Conservation (phyloP, 2,113 vertebrate species). For the Prionailurus viverrinus region DNA sequence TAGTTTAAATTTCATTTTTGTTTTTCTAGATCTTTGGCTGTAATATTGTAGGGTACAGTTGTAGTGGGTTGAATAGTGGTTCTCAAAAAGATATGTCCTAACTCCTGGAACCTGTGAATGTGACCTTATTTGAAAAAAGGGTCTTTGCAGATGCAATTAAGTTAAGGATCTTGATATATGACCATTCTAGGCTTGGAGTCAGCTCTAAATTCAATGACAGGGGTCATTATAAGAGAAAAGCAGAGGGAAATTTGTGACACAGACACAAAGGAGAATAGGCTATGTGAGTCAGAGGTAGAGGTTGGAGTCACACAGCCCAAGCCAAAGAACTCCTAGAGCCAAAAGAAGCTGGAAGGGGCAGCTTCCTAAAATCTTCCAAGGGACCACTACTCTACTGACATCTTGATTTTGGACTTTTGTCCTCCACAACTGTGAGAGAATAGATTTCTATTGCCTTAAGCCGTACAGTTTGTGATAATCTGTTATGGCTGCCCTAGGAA, state of each 20-base stretch:
- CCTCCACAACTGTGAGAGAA: not conserved
- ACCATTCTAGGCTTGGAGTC: not conserved
- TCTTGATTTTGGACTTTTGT: not conserved
- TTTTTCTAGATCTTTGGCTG: not conserved
- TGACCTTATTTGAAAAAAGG: not conserved
- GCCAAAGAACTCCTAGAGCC: not conserved
- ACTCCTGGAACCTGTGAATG: not conserved
- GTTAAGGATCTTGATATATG: not conserved
- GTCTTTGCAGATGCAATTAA: not conserved
- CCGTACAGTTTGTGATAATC: not conserved
- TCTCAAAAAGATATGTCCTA: not conserved
- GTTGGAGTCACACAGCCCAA: not conserved
- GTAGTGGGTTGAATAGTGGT: not conserved
- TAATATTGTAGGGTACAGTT: not conserved
- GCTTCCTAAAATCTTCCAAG: not conserved
- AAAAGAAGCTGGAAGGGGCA: not conserved
- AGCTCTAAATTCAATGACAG: not conserved
- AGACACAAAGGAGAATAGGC: not conserved
- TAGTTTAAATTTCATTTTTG: not conserved
- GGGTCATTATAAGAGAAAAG: not conserved
- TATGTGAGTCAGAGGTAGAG: not conserved
- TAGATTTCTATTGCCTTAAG: constrained; percentile 25
- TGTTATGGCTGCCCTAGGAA: not conserved
- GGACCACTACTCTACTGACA: not conserved
- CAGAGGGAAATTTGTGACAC: not conserved